phyloP scores from a whole-genome alignment of 2,113 vertebrate genomes.

The Dasyprocta punctata region DNA sequence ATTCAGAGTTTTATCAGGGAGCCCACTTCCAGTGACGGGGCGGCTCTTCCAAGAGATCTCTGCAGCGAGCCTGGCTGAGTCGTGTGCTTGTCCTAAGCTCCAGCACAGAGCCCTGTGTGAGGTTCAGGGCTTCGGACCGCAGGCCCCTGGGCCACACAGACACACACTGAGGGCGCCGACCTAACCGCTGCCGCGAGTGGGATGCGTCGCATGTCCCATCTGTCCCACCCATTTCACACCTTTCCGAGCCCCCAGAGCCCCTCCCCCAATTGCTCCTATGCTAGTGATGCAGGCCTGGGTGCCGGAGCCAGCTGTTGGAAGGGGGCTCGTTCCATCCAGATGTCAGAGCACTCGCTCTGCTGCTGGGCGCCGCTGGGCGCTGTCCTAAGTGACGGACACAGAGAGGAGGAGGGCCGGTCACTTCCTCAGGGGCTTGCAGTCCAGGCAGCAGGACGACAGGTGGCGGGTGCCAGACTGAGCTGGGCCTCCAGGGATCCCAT shows the following conservation, averaged over 20 bases:
- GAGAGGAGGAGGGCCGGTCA: not conserved
- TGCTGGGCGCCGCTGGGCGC: not conserved
- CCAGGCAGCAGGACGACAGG: not conserved
- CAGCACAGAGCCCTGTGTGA: not conserved
- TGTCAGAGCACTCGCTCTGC: not conserved
- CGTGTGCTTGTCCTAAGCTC: not conserved
- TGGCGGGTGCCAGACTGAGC: not conserved
- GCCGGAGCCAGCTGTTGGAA: not conserved
- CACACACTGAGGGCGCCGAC: not conserved
- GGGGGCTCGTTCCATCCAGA: not conserved
- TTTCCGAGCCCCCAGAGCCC: not conserved
- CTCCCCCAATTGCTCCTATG: not conserved
- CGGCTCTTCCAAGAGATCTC: not conserved
- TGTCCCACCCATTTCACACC: not conserved
- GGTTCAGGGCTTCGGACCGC: not conserved
- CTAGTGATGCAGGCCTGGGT: not conserved
- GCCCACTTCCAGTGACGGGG: not conserved
- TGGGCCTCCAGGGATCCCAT: not conserved
- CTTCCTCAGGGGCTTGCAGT: not conserved
- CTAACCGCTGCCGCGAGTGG: not conserved
- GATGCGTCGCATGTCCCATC: not conserved
- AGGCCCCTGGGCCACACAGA: not conserved
- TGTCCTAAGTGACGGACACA: not conserved
- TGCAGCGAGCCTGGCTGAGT: not conserved
- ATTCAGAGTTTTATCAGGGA: conserved; percentile 36